Evolutionary conservation across 2,888 invertebrate genomes (phyloP), one percentile per base, ranked within the genome.

Genomic region (Lymantria monacha): DNA sequence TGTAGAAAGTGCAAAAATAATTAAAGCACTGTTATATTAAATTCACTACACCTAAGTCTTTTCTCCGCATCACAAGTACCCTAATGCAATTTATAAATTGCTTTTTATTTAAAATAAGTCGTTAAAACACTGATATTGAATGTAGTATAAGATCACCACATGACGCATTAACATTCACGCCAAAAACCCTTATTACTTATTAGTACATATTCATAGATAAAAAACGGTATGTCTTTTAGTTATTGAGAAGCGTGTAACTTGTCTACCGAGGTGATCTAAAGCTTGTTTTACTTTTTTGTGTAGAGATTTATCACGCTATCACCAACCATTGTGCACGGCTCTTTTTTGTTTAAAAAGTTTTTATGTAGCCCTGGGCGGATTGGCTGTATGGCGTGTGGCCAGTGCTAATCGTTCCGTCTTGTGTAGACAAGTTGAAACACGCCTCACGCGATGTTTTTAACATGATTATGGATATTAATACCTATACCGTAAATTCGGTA

Each of bases 351-450:
- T 11, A 46, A 51, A 13, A 55, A 43, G 58, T 59, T 76, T 82
- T 81, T 83, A 77, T 30, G 56, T 49, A 52, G 36, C 43, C 41
- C 37, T 45, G 37, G 48, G 42, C 59, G 57, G 55, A 56, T 60
- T 55, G 49, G 49, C 42, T 41, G 52, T 44, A 42, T 42, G 43
- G 30, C 52, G 69, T 63, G 53, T 65, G 63, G 65, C 54, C 61
- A 57, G 70, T 38, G 38, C 38, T 81, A 81, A 82, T 82, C 77
- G 83, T 63, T 63, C 56, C 61, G 68, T 77, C 82, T 79, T 85
- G 88, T 81, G 76, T 78, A 80, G 86, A 88, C 88, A 85, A 69
- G 87, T 73, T 61, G 63, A 60, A 74, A 86, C 87, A 78, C 72
- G 87, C 78, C 73, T 77, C 66, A 71, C 63, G 67, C 65, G 65